Percentiles rank a stretch among this genome's conserved stretches.
These are phyloP conservation scores for Staurois parvus DNA, from an alignment of 2,797 vertebrate species.

Conservation along the genomic window DNA sequence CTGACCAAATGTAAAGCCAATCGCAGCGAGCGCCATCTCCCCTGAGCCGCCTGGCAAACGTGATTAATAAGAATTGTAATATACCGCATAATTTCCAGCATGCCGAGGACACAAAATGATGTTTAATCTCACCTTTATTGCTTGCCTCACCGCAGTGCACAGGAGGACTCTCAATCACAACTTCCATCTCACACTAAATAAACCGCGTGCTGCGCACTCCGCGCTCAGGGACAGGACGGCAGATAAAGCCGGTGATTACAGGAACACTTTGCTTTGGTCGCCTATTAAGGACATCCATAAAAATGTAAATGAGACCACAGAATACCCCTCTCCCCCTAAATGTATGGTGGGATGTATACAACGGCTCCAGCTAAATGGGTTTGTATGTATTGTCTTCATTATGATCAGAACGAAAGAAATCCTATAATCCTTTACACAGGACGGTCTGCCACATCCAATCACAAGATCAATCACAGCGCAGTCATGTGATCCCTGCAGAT, in stretches of 20 bases:
- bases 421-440: too few relatives aligned
- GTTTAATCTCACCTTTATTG: neutral
- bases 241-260: neutral
- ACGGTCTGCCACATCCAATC: too few relatives aligned
- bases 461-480: too few relatives aligned
- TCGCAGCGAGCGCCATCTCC: neutral
- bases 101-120: conserved; percentile 26
- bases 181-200: conserved; percentile 32
- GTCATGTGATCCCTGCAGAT: too few relatives aligned
- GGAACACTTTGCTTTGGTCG: neutral
- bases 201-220: neutral
- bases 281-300: neutral
- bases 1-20: conserved; percentile 35
- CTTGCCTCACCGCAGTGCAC: conserved; percentile 12
- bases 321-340: too few relatives aligned
- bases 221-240: too few relatives aligned
- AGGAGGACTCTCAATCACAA: conserved; percentile 49
- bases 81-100: conserved; percentile 24
- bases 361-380: too few relatives aligned
- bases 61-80: conserved; percentile 59
- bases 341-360: too few relatives aligned
- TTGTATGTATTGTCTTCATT: too few relatives aligned
- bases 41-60: conserved; percentile 19
- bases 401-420: too few relatives aligned
- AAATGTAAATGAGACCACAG: neutral